Base-by-base conservation (phyloP, 2,797 vertebrate species). In the Halcyon leucocephala region DNA sequence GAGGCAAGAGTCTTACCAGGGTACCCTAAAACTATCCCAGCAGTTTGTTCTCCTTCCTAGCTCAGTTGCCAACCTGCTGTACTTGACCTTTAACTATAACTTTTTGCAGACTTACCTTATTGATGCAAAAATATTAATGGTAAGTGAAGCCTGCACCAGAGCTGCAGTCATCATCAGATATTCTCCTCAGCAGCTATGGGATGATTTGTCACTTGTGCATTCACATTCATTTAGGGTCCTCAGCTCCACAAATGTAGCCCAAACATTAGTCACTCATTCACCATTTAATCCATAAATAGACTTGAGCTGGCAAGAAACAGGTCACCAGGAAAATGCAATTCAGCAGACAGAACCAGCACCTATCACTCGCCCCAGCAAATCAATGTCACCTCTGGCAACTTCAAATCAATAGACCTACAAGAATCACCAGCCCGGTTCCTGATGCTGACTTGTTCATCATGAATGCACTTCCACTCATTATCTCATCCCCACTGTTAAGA, bases 141-240 rank as follows among this genome's bases (percentile, higher is more conserved):
- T 52, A 80, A 86, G 39, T 33, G 7, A n/a, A 79, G 31, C 39
- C 78, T 88, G 70, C 73, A 66, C 90, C 66, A 72, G 82, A 93
- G 78, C 61, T 95, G 83, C 92, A 94, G 62, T 80, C 72, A 86
- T 89, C 91, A 95, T 86, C 85, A 90, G 65, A 85, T 48, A 72
- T 74, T 91, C 81, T 76, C 46, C 79, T 92, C 87, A 91, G 62
- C 69, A 88, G 29, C 72, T 74, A 72, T 1, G 2, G 46, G 61
- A 94, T 81, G 51, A 92, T 93, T 95, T 95, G 84, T 82, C 84
- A 85, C 72, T 93, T 83, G 74, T 70, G 33, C 46, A 83, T 94
- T 88, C 82, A 65, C 57, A 85, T 76, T 91, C 58, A 72, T 54
- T 72, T 54, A 35, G 42, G 81, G 71, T 90, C 49, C 82, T 89